Percentiles rank a stretch among this genome's conserved stretches.
Conservation (phyloP, 92 coral and sea anemone species). For the Epizoanthus scotinus region DNA sequence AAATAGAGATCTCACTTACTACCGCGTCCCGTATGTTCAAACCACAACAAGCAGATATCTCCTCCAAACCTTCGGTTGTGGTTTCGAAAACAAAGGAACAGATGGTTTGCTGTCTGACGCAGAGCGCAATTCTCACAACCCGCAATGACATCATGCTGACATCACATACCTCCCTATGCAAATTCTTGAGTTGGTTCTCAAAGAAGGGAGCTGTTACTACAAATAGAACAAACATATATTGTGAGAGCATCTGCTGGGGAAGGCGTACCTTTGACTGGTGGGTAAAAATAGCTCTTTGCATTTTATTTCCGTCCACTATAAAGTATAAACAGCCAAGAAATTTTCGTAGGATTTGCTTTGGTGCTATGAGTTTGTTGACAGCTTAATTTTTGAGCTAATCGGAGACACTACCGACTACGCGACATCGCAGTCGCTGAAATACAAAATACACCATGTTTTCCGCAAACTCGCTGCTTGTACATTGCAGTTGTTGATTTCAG, state of each 20-base stretch:
- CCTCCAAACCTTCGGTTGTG: neutral
- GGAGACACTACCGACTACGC: conserved; percentile 9
- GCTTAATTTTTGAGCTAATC: neutral
- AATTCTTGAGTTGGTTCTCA: conserved; percentile 73
- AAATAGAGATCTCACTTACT: neutral
- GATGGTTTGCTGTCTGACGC: conserved; percentile 31
- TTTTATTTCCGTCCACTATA: conserved; percentile 98
- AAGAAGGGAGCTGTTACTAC: conserved; percentile 88
- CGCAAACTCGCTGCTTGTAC: conserved; percentile 44
- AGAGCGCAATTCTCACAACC: conserved; percentile 63
- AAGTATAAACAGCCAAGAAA: conserved; percentile 88
- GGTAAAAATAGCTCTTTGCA: conserved; percentile 99
- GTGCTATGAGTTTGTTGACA: conserved; percentile 14
- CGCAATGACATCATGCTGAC: conserved; percentile 85
- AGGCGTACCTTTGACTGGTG: conserved; percentile 92
- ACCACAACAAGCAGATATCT: neutral
- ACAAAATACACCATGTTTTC: conserved; percentile 57
- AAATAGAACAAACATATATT: conserved; percentile 93
- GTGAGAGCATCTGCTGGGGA: conserved; percentile 98
- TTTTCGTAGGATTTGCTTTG: conserved; percentile 49
- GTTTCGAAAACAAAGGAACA: conserved; percentile 5
- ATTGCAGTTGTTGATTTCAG: conserved; percentile 35
- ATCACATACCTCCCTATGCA: conserved; percentile 93
- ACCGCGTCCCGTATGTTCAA: neutral
- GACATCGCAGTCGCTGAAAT: conserved; percentile 38